These are phyloP conservation scores for Temnothorax unifasciatus DNA, from an alignment of 2,888 invertebrate species.

Conservation along the genomic window DNA sequence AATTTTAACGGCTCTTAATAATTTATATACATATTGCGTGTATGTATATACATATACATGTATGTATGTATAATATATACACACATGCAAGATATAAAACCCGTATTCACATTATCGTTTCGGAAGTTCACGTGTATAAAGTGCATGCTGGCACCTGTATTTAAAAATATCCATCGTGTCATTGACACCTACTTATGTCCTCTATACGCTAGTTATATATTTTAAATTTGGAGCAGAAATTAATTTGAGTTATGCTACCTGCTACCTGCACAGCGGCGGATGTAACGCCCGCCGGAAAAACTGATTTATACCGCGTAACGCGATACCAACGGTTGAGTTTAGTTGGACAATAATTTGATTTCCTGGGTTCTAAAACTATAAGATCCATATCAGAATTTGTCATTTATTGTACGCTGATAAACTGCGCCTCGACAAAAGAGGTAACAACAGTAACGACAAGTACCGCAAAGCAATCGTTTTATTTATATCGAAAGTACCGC, in stretches of 20 bases:
- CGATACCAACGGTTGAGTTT: neutral
- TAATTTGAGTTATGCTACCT: neutral
- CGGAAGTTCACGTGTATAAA: constrained; percentile 59
- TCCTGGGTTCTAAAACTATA: neutral
- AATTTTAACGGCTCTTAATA: constrained; percentile 68
- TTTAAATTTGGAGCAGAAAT: constrained; percentile 18
- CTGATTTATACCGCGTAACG: neutral
- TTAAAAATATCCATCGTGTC: constrained; percentile 65
- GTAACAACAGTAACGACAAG: neutral
- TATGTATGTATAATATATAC: neutral
- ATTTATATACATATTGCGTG: constrained; percentile 52
- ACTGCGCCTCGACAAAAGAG: neutral
- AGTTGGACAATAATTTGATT: constrained; percentile 26
- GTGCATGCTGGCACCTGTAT: constrained; percentile 81
- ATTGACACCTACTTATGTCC: constrained; percentile 46
- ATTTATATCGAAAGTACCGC: constrained; percentile 14
- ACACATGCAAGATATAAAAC: constrained; percentile 53
- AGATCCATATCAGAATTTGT: neutral
- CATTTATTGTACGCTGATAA: constrained; percentile 1
- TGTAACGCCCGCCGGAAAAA: neutral
- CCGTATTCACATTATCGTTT: constrained; percentile 73
- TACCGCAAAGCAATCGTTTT: neutral
- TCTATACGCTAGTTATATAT: neutral
- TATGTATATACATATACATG: constrained; percentile 67
- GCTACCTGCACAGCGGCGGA: neutral